A percentile compares a stretch with the other conserved stretches of the same genome.
These are phyloP conservation scores for Enteromius afrohamiltoni DNA, from an alignment of 2,797 vertebrate species.

Conservation along the genomic window DNA sequence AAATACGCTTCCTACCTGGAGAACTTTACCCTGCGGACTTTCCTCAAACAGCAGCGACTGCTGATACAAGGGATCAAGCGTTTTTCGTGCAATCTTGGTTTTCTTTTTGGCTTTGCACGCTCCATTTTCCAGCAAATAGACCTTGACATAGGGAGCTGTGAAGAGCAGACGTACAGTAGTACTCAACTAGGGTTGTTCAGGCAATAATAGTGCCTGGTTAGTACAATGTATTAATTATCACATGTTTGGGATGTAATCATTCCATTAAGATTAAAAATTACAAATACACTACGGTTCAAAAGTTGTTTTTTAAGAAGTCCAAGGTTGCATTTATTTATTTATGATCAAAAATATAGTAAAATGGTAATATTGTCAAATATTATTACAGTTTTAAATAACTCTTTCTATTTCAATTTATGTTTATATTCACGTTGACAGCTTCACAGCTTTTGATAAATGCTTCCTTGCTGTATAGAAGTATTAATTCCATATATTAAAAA, in stretches of 20 bases:
- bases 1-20: conserved; percentile 85
- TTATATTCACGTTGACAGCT: not conserved
- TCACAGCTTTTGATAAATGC: not conserved
- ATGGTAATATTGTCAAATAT: not conserved
- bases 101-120: conserved; percentile 99
- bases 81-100: conserved; percentile 99
- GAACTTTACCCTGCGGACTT: conserved; percentile 96
- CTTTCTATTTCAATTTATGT: not conserved
- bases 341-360: not conserved
- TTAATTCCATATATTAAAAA: not conserved
- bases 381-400: not conserved
- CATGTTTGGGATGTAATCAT: not conserved
- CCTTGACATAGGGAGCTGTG: conserved; percentile 97
- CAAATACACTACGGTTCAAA: not conserved
- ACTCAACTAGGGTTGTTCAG: conserved; percentile 2
- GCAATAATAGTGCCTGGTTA: not conserved
- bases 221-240: conserved; percentile 6
- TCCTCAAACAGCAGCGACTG: conserved; percentile 96
- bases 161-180: conserved; percentile 1
- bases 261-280: not conserved
- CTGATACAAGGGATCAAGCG: conserved; percentile 98
- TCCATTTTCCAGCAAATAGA: conserved; percentile 96
- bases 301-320: not conserved
- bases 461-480: not conserved
- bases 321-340: not conserved